Conservation (phyloP, 2,888 invertebrate species). For the Falcaria lacertinaria region DNA sequence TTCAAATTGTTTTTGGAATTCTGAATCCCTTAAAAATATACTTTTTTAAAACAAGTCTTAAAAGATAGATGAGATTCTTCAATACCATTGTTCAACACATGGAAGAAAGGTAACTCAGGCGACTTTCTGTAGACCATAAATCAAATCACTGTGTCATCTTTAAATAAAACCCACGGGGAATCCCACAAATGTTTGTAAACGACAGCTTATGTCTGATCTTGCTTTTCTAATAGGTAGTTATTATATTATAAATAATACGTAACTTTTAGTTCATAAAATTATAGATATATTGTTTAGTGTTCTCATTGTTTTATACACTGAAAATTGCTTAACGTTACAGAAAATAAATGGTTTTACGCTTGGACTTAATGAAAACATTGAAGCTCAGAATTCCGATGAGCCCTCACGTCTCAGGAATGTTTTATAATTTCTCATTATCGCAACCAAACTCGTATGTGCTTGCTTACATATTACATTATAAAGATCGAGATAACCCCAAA, state of each 20-base stretch:
- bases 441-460: conserved; percentile 10
- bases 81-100: conserved; percentile 56
- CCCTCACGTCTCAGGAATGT: conserved; percentile 1
- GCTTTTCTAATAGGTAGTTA: no score
- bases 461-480: conserved; percentile 8
- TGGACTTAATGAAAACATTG: conserved; percentile 13
- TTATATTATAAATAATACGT: no score
- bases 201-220: no score
- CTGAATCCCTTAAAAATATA: conserved; percentile 3
- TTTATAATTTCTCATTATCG: conserved; percentile 10
- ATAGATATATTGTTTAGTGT: no score
- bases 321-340: conserved; percentile 4
- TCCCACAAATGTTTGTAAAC: conserved; percentile 26
- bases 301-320: no score
- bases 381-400: background rate
- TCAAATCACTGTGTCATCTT: conserved; percentile 58
- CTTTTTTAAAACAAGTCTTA: conserved; percentile 34
- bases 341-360: conserved; percentile 23
- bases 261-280: no score
- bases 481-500: conserved; percentile 25
- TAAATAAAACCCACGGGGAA: conserved; percentile 57
- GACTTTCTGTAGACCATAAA: conserved; percentile 63
- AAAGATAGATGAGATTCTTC: conserved; percentile 45
- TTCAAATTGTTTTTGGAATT: background rate
- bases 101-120: conserved; percentile 57